Evolutionary conservation across 1,140 invertebrate genomes (phyloP).

Genomic region (Eupristina koningsbergeri): DNA sequence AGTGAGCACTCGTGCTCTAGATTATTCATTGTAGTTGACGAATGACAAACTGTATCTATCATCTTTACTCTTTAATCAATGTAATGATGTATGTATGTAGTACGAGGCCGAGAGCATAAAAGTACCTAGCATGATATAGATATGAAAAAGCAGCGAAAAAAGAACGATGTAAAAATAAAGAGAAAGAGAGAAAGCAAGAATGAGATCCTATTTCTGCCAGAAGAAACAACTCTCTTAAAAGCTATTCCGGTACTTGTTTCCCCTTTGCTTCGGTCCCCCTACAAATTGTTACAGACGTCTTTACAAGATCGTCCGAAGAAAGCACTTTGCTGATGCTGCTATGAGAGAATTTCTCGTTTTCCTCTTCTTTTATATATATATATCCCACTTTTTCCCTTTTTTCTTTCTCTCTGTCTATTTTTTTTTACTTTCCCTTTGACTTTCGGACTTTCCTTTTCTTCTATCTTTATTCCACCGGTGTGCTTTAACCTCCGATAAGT

Average conservation of each 20-base stretch:
- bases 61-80: neutral
- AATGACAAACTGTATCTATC: neutral
- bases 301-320: constrained; percentile 46
- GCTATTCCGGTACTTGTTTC: constrained; percentile 48
- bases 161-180: neutral
- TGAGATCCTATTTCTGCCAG: constrained; percentile 46
- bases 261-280: neutral
- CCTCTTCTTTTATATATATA: neutral
- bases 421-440: neutral
- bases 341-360: neutral
- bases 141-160: neutral
- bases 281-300: constrained; percentile 52
- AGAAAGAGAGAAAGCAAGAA: neutral
- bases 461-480: neutral
- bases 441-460: neutral
- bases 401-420: neutral
- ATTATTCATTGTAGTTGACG: neutral
- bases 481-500: neutral
- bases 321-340: constrained; percentile 24
- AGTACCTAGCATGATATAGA: neutral
- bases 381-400: neutral
- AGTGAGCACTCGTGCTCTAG: neutral
- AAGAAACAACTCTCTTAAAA: constrained; percentile 49
- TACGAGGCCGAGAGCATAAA: neutral
- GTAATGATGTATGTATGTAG: neutral